These are phyloP conservation scores for Heliconius erato DNA, from an alignment of 2,888 invertebrate genomes.

Conservation along the genomic window DNA sequence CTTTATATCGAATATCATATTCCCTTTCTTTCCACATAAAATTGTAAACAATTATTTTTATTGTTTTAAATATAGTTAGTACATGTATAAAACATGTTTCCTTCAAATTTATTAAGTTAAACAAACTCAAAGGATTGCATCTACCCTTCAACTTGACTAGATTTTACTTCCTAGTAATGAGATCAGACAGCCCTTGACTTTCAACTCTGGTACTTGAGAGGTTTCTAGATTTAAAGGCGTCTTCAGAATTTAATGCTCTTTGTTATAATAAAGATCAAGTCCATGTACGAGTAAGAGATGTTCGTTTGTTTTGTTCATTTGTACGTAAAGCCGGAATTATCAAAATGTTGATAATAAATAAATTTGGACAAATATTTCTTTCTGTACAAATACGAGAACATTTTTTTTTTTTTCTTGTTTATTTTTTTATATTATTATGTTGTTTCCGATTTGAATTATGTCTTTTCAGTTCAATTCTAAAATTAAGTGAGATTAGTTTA, in stretches of 20 bases:
- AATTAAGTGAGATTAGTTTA: not conserved
- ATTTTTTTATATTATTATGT: too few species aligned
- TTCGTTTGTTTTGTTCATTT: not conserved
- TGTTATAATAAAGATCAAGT: not conserved
- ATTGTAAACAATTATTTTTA: not conserved
- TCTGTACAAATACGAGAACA: not conserved
- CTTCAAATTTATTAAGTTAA: slow-evolving; percentile 18
- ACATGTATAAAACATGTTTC: not conserved
- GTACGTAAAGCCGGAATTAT: not conserved
- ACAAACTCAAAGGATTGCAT: slow-evolving; percentile 16
- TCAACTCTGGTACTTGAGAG: slow-evolving; percentile 64
- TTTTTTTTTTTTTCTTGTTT: not conserved
- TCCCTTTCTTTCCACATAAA: too few species aligned
- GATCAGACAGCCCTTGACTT: slow-evolving; percentile 80
- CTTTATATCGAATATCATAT: too few species aligned
- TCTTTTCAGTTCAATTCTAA: not conserved
- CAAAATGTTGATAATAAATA: not conserved
- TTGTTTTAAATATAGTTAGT: not conserved
- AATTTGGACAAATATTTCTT: not conserved
- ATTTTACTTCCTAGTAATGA: slow-evolving; percentile 67
- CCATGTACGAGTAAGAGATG: not conserved
- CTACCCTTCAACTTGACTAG: slow-evolving; percentile 76
- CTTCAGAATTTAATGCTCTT: slow-evolving; percentile 42
- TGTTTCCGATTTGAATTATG: not conserved
- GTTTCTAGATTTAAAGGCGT: slow-evolving; percentile 61